Evolutionary conservation across 2,888 invertebrate species (phyloP).

Genomic region (Campoplex nolae): DNA sequence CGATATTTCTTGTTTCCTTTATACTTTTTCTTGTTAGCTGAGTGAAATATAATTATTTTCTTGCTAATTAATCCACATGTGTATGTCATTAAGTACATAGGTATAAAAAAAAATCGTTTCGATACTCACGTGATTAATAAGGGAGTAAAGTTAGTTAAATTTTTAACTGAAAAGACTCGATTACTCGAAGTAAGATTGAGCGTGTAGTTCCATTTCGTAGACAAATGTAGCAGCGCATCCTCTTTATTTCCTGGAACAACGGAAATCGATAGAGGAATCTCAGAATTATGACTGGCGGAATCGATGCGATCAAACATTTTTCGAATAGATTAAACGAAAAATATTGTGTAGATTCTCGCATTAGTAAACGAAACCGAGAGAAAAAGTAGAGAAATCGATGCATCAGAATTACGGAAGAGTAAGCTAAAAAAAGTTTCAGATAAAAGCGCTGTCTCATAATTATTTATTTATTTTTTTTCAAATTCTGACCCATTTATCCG

Average conservation of each 20-base stretch:
- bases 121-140: neutral
- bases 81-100: too few relatives aligned
- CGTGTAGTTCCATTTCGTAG: neutral
- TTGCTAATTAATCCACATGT: too few relatives aligned
- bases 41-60: too few relatives aligned
- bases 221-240: neutral
- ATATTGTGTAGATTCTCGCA: neutral
- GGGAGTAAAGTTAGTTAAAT: neutral
- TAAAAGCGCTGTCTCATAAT: neutral
- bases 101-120: neutral
- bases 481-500: neutral
- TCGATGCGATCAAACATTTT: neutral
- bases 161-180: neutral
- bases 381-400: neutral
- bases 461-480: neutral
- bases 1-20: too few relatives aligned
- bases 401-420: neutral
- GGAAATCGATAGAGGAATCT: neutral
- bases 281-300: neutral
- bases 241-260: neutral
- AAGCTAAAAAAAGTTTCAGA: neutral
- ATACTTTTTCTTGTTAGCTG: too few relatives aligned
- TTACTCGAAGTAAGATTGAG: neutral
- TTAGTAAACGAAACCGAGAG: neutral
- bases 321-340: neutral